Evolutionary conservation across 2,888 invertebrate genomes (phyloP).

Genomic region (Sthenelais limicola): DNA sequence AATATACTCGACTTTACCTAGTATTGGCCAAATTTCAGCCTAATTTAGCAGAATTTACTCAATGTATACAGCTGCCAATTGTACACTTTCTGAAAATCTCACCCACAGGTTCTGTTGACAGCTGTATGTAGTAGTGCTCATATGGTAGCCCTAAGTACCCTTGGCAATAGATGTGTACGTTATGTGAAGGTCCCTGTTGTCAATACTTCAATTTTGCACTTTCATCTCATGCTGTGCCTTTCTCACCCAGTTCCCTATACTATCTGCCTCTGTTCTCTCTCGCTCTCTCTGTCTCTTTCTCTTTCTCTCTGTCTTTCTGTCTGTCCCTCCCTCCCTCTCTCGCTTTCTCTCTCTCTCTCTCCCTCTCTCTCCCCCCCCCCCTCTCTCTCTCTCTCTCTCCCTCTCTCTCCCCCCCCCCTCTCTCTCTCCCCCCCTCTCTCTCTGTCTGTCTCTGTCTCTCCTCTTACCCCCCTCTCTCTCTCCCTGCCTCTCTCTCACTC

Average conservation of each 20-base stretch:
- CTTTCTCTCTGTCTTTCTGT: neutral
- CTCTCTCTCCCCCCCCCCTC: neutral
- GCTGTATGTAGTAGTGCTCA: too few relatives aligned
- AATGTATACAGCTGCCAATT: too few relatives aligned
- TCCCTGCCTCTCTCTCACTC: neutral
- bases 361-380: neutral
- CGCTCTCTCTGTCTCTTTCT: neutral
- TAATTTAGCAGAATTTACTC: too few relatives aligned
- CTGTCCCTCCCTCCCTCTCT: neutral
- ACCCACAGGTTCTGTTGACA: too few relatives aligned
- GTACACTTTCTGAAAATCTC: too few relatives aligned
- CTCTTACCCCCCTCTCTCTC: neutral
- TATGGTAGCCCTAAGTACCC: too few relatives aligned
- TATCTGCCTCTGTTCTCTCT: neutral
- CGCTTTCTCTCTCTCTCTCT: neutral
- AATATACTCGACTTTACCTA: too few relatives aligned
- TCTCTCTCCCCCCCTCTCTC: neutral
- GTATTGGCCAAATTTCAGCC: too few relatives aligned
- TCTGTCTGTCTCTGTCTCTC: neutral
- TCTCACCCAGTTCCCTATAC: neutral
- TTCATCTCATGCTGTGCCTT: neutral
- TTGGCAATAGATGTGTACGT: too few relatives aligned
- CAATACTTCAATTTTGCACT: too few relatives aligned
- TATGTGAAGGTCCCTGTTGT: too few relatives aligned
- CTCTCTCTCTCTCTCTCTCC: constrained; percentile 12